A percentile compares a stretch with the other conserved stretches of the same genome.
Conservation (phyloP, 2,888 invertebrate species). For the Zeuzera pyrina region DNA sequence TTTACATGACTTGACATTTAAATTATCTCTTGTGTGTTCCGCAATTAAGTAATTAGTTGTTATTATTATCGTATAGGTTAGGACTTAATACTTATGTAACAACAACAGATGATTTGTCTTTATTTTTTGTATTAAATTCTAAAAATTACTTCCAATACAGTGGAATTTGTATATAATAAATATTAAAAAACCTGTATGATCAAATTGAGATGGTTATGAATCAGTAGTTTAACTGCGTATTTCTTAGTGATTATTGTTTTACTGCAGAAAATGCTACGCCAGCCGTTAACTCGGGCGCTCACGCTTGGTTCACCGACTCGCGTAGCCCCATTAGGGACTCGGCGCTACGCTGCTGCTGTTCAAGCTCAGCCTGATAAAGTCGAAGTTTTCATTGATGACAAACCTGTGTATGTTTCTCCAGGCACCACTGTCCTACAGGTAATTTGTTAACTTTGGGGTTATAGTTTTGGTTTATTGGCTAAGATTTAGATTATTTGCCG, state of each 20-base stretch:
- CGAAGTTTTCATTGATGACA: slow-evolving; percentile 98
- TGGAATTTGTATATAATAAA: neutral
- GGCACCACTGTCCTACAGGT: slow-evolving; percentile 98
- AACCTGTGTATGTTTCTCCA: slow-evolving; percentile 93
- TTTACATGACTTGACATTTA: neutral
- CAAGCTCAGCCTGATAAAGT: slow-evolving; percentile 81
- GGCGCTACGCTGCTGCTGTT: slow-evolving; percentile 61
- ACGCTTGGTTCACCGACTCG: slow-evolving; percentile 57
- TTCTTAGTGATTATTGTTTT: no score
- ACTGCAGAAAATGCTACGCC: slow-evolving; percentile 83
- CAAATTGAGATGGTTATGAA: neutral
- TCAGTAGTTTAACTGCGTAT: neutral
- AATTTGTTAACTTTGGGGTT: slow-evolving; percentile 18
- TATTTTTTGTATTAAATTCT: neutral
- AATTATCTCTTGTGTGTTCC: no score
- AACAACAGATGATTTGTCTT: slow-evolving; percentile 41
- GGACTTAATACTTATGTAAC: slow-evolving; percentile 64
- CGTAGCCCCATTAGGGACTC: slow-evolving; percentile 49
- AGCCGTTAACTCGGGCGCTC: slow-evolving; percentile 80
- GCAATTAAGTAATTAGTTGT: no score
- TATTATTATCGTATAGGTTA: slow-evolving; percentile 51
- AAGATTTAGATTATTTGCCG: no score
- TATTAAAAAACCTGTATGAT: neutral
- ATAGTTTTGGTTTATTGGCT: no score
- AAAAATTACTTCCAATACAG: neutral